Evolutionary conservation across 2,113 vertebrate genomes (phyloP).

Genomic region (Guaruba guarouba): DNA sequence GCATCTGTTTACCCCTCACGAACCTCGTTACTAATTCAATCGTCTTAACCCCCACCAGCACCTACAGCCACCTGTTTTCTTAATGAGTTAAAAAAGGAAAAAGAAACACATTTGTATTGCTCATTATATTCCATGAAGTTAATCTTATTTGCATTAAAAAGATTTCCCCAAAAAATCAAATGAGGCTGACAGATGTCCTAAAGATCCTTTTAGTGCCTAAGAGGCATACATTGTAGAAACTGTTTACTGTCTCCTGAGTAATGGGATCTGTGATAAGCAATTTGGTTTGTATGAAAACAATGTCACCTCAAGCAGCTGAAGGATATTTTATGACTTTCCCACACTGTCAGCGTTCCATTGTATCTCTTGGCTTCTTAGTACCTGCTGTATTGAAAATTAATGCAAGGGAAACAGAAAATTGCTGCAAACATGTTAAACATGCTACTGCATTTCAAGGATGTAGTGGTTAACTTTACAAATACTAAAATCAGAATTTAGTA

Average conservation of each 20-base stretch:
- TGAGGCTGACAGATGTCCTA: not conserved
- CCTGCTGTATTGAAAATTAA: not conserved
- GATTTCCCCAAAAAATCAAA: not conserved
- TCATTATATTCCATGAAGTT: not conserved
- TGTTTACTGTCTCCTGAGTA: slow-evolving; percentile 16
- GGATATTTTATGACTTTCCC: not conserved
- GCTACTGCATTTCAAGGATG: not conserved
- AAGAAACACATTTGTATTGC: not conserved
- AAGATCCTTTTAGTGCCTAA: not conserved
- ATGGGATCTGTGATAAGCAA: not conserved
- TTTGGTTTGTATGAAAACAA: slow-evolving; percentile 26
- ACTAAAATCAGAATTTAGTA: not conserved
- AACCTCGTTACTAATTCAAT: not conserved
- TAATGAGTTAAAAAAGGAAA: not conserved
- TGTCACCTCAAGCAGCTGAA: not conserved
- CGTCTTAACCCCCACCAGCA: not conserved
- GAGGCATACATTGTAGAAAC: not conserved
- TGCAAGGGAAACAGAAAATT: not conserved
- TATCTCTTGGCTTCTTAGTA: not conserved
- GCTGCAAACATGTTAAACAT: not conserved
- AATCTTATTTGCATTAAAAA: not conserved
- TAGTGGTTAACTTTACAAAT: not conserved
- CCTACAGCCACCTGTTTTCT: not conserved
- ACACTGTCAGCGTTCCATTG: not conserved
- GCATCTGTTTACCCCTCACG: not conserved